A percentile compares a stretch with the other conserved stretches of the same genome.
Evolutionary conservation across 2,113 vertebrate species (phyloP).

Genomic region (Lasiurus borealis): DNA sequence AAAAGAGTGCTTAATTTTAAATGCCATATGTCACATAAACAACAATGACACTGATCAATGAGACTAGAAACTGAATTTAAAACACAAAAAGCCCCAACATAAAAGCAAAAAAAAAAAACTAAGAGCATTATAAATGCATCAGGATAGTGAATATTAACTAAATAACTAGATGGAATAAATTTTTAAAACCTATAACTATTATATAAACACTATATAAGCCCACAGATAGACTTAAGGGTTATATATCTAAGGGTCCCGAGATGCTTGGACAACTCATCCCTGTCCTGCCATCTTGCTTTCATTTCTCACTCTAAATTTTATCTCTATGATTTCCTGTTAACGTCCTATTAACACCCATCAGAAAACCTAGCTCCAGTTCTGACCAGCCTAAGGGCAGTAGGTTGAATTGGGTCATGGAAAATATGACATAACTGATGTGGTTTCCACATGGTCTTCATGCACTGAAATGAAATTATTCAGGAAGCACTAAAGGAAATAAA

Average conservation of each 20-base stretch:
- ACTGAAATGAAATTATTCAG: slow-evolving; percentile 69
- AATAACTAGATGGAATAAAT: slow-evolving; percentile 33
- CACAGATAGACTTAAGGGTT: neutral
- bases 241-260: no score
- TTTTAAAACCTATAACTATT: neutral
- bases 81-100: slow-evolving; percentile 42
- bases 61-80: slow-evolving; percentile 42
- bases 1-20: slow-evolving; percentile 70
- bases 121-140: neutral
- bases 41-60: slow-evolving; percentile 40
- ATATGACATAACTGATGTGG: slow-evolving; percentile 34
- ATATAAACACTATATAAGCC: neutral
- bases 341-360: slow-evolving; percentile 31
- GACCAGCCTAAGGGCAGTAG: neutral
- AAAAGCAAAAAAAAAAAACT: slow-evolving; percentile 62
- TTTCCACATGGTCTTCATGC: slow-evolving; percentile 54
- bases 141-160: slow-evolving; percentile 41
- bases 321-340: slow-evolving; percentile 9
- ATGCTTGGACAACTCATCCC: neutral
- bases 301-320: slow-evolving; percentile 33
- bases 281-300: neutral
- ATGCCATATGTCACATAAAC: slow-evolving; percentile 33
- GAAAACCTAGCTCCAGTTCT: slow-evolving; percentile 50
- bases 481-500: slow-evolving; percentile 54
- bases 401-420: slow-evolving; percentile 45